Evolutionary conservation across 2,797 vertebrate species (phyloP).

Genomic region (Epinephelus awoara): DNA sequence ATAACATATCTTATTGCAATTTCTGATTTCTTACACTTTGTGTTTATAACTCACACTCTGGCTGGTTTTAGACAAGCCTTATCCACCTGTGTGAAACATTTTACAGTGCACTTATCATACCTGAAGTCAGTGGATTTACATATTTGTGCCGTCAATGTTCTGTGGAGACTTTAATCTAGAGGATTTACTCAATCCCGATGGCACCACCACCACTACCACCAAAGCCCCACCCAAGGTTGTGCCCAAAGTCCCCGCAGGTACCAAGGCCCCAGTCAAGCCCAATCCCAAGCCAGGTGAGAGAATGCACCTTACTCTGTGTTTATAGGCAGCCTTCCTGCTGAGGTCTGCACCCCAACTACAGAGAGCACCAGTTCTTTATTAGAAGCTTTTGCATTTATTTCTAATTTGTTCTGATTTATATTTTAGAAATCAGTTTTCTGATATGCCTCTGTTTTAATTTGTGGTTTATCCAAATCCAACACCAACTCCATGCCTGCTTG

Average conservation of each 20-base stretch:
- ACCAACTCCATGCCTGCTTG: neutral
- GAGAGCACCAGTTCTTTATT: neutral
- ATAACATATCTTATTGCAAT: too few species aligned
- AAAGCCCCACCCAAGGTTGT: constrained; percentile 74
- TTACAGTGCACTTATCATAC: neutral
- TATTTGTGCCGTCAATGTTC: neutral
- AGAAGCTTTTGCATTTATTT: neutral
- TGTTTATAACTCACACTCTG: neutral
- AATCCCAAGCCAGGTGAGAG: constrained; percentile 80
- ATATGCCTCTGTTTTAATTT: constrained; percentile 7
- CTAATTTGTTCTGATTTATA: neutral
- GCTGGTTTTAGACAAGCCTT: neutral
- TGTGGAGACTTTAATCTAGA: constrained; percentile 57
- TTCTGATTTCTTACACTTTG: neutral
- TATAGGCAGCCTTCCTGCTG: neutral
- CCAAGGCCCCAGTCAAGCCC: constrained; percentile 82
- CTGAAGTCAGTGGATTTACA: neutral
- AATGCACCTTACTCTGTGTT: neutral
- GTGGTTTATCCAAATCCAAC: neutral
- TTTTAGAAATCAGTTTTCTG: neutral
- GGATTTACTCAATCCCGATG: constrained; percentile 42
- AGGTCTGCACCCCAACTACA: neutral
- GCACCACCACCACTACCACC: constrained; percentile 62
- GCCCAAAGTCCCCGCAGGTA: constrained; percentile 76
- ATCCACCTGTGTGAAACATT: neutral